Percentiles rank a stretch among this genome's conserved stretches.
These are phyloP conservation scores for Mionectes olivaceus DNA, from an alignment of 2,797 vertebrate genomes.

Conservation along the genomic window DNA sequence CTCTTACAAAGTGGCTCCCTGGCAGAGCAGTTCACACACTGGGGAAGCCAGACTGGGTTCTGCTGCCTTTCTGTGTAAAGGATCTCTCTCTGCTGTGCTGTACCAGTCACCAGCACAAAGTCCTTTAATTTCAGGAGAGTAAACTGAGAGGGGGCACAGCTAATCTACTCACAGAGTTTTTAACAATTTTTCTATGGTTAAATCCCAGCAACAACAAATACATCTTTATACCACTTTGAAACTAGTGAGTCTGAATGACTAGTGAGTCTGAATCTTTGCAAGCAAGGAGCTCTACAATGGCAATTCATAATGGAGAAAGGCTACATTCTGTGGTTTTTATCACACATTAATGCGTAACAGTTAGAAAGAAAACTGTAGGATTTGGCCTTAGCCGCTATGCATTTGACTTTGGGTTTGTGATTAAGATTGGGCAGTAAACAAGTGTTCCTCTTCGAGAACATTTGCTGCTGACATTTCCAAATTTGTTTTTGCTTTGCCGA, in stretches of 20 bases:
- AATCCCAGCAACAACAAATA: slow-evolving; percentile 22
- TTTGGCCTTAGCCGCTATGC: background rate
- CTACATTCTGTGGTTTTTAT: background rate
- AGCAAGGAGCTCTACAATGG: background rate
- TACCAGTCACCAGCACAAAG: background rate
- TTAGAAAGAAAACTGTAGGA: background rate
- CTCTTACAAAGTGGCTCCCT: background rate
- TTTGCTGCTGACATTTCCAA: background rate
- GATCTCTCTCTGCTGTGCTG: background rate
- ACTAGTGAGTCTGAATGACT: background rate
- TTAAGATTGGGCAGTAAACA: background rate
- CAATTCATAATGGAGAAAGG: background rate
- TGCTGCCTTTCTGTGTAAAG: background rate
- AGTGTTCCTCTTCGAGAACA: background rate
- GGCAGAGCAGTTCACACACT: background rate
- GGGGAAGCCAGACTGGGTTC: background rate
- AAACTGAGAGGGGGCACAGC: background rate
- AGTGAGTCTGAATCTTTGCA: background rate
- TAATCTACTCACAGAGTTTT: background rate
- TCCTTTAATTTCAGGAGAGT: background rate
- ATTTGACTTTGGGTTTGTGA: background rate
- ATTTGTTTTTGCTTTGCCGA: background rate
- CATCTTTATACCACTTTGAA: background rate
- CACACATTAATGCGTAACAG: background rate
- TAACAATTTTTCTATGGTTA: background rate